Percentiles rank a stretch among this genome's conserved stretches.
These are phyloP conservation scores for Eupsilia transversa DNA, from an alignment of 2,888 invertebrate species.

Conservation along the genomic window DNA sequence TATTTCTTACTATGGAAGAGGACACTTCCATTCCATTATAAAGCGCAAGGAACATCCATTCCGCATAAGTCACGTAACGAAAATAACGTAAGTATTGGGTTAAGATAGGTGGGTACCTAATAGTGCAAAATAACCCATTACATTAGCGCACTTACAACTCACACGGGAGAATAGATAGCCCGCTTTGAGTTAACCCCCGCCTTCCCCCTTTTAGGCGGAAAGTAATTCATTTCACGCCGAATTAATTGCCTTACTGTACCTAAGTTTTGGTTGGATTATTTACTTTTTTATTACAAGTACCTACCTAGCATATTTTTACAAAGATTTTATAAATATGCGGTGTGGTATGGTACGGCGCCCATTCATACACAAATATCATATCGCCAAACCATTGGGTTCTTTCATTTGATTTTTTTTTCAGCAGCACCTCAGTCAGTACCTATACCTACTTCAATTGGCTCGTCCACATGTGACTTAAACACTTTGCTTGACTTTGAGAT, in stretches of 20 bases:
- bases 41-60: slow-evolving; percentile 47
- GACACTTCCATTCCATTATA: slow-evolving; percentile 30
- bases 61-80: slow-evolving; percentile 39
- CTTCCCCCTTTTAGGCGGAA: slow-evolving; percentile 17
- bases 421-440: not conserved
- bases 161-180: slow-evolving; percentile 39
- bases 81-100: slow-evolving; percentile 46
- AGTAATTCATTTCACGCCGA: slow-evolving; percentile 26
- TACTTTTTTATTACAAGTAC: not conserved
- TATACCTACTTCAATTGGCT: not conserved
- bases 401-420: not conserved
- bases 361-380: not conserved
- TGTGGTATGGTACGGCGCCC: not conserved
- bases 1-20: slow-evolving; percentile 18
- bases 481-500: not conserved
- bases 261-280: slow-evolving; percentile 9
- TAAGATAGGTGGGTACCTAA: slow-evolving; percentile 34
- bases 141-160: slow-evolving; percentile 42
- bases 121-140: slow-evolving; percentile 51
- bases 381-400: not conserved
- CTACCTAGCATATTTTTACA: not conserved
- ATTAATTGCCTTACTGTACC: slow-evolving; percentile 22
- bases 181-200: slow-evolving; percentile 18
- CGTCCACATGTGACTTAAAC: not conserved
- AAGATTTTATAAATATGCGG: not conserved